phyloP scores from a whole-genome alignment of 1,140 invertebrate genomes.

The Mamestra configurata region DNA sequence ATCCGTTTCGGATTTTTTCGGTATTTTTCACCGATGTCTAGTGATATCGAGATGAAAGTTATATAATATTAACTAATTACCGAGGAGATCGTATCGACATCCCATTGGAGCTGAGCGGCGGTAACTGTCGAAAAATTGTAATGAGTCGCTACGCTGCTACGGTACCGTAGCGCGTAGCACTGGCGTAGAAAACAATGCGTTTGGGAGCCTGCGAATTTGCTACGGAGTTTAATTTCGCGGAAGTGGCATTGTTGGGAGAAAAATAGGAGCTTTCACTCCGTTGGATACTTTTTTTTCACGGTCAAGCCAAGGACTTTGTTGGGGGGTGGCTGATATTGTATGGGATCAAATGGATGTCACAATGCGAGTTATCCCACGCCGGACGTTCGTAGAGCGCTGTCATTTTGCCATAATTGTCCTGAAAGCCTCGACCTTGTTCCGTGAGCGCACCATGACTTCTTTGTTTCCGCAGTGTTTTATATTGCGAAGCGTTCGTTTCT shows the following conservation, averaged over 20 bases:
- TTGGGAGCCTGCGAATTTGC: conserved; percentile 41
- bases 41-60: conserved; percentile 40
- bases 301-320: conserved; percentile 79
- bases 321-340: conserved; percentile 59
- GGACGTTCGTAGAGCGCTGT: conserved; percentile 53
- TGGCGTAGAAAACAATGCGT: conserved; percentile 54
- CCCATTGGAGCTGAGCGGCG: conserved; percentile 18
- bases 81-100: conserved; percentile 23
- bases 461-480: conserved; percentile 65
- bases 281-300: conserved; percentile 68
- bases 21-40: neutral
- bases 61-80: conserved; percentile 56
- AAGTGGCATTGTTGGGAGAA: conserved; percentile 28
- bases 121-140: conserved; percentile 35
- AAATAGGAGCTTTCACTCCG: neutral
- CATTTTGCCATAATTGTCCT: conserved; percentile 72
- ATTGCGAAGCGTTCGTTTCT: conserved; percentile 3
- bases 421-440: conserved; percentile 77
- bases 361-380: conserved; percentile 56
- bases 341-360: conserved; percentile 54
- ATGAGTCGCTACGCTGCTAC: conserved; percentile 54
- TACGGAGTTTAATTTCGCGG: conserved; percentile 36
- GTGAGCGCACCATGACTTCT: conserved; percentile 64
- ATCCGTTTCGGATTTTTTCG: conserved; percentile 55
- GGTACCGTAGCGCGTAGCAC: conserved; percentile 63